Base-by-base conservation (phyloP, 2,797 vertebrate species). In the Pampus argenteus region DNA sequence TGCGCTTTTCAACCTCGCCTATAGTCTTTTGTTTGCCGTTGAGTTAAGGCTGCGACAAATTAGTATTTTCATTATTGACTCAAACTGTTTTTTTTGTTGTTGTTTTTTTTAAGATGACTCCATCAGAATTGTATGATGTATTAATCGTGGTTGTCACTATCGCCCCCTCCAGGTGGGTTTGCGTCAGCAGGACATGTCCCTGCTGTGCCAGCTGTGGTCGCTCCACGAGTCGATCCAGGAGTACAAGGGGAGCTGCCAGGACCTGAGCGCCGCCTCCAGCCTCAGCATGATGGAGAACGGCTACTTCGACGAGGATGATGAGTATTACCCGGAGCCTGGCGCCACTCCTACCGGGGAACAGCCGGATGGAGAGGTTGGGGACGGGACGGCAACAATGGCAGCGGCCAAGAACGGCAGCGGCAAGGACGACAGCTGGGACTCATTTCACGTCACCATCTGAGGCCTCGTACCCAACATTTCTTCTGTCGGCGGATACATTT, bases 141-240 rank as follows among this genome's bases (percentile, higher is more conserved):
- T 23, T 61, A 31, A 72, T 49, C 1, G 0, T 6, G 6, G 13
- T 4, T 74, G 15, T 57, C 18, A 2, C 11, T 2, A 0, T 52
- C 0, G 0, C n/a, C 18, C 0, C 31, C 77, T 72, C 25, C 65
- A 99, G 98, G 97, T 99, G 87, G 97, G 98, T 10, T 89, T 99
- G 78, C 96, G 98, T 42, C 98, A 99, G 91, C 96, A 99, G 91
- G 98, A 99, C 92, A 99, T 99, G 98, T 99, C 98, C 0, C 78
- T 99, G 86, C 94, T 99, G 70, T 99, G 98, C 90, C 98, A 99
- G 88, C 96, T 99, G 22, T 99, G 97, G 94, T 98, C 97, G 7
- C 95, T 99, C 5, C 97, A 99, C 2, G 98, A 99, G 87, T 99
- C 98, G 2, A 99, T 99, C 89, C 98, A 99, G 91, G 98, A 99